phyloP scores from a whole-genome alignment of 2,888 invertebrate species.

The Agrochola lota region DNA sequence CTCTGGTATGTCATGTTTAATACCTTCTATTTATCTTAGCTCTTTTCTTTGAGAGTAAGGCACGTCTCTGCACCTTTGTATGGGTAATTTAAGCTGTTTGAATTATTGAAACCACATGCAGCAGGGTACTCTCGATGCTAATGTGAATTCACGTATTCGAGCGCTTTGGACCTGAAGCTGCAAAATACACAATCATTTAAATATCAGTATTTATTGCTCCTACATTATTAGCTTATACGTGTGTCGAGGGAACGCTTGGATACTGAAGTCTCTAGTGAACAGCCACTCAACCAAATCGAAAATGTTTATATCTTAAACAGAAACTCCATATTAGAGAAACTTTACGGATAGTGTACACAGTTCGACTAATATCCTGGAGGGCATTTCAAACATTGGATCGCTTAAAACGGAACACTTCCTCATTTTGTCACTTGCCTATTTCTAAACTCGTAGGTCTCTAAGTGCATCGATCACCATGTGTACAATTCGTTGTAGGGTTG shows the following conservation, averaged over 20 bases:
- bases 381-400: constrained; percentile 54
- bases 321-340: constrained; percentile 28
- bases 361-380: constrained; percentile 57
- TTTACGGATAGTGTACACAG: constrained; percentile 36
- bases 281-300: constrained; percentile 31
- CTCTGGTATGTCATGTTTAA: constrained; percentile 46
- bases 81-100: constrained; percentile 43
- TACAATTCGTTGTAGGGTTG: constrained; percentile 61
- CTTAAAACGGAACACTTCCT: constrained; percentile 66
- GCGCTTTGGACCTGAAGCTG: constrained; percentile 39
- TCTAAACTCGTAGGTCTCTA: constrained; percentile 62
- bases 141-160: constrained; percentile 47
- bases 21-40: constrained; percentile 55
- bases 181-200: constrained; percentile 56
- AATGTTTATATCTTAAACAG: constrained; percentile 45
- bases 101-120: constrained; percentile 45
- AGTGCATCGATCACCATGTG: constrained; percentile 67
- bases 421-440: constrained; percentile 66
- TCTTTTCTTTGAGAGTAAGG: constrained; percentile 51
- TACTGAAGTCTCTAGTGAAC: constrained; percentile 24
- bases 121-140: constrained; percentile 24
- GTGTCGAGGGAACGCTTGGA: constrained; percentile 13
- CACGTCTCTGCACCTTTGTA: constrained; percentile 43
- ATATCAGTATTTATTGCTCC: constrained; percentile 43
- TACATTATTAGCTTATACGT: constrained; percentile 23